Percentiles rank a stretch among this genome's conserved stretches.
These are phyloP conservation scores for Tetanocera ferruginea DNA, from an alignment of 2,888 invertebrate species.

Conservation along the genomic window DNA sequence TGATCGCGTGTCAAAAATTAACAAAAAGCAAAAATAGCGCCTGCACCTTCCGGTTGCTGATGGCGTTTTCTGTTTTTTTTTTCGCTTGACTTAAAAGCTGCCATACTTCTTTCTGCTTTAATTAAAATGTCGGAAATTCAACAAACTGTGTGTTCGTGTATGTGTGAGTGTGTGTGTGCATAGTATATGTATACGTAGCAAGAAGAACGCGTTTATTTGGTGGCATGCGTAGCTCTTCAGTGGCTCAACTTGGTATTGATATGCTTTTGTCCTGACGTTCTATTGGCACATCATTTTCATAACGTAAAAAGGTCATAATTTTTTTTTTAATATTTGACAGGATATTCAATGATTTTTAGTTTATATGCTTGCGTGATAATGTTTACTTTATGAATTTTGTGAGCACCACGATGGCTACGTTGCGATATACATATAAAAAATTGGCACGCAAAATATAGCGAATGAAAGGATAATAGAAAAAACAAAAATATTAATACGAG, in stretches of 20 bases:
- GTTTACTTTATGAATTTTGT: neutral
- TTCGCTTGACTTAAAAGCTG: neutral
- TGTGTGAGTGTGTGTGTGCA: neutral
- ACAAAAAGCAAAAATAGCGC: neutral
- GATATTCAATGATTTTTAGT: constrained; percentile 40
- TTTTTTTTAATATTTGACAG: constrained; percentile 38
- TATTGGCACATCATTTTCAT: neutral
- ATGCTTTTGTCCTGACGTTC: neutral
- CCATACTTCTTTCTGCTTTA: constrained; percentile 1
- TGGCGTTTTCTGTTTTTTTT: neutral
- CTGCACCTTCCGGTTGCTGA: neutral
- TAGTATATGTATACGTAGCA: neutral
- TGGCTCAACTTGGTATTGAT: neutral
- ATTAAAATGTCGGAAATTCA: constrained; percentile 18
- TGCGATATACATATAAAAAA: neutral
- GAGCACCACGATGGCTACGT: neutral
- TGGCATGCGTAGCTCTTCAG: neutral
- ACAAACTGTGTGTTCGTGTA: neutral
- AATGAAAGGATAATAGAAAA: neutral
- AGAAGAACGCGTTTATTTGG: neutral
- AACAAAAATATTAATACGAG: too few relatives aligned
- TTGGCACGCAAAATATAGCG: neutral
- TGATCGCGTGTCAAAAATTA: neutral
- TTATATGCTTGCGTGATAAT: constrained; percentile 4
- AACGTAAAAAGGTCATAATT: neutral